phyloP scores from a whole-genome alignment of 2,888 invertebrate species.

The Agelastica alni region DNA sequence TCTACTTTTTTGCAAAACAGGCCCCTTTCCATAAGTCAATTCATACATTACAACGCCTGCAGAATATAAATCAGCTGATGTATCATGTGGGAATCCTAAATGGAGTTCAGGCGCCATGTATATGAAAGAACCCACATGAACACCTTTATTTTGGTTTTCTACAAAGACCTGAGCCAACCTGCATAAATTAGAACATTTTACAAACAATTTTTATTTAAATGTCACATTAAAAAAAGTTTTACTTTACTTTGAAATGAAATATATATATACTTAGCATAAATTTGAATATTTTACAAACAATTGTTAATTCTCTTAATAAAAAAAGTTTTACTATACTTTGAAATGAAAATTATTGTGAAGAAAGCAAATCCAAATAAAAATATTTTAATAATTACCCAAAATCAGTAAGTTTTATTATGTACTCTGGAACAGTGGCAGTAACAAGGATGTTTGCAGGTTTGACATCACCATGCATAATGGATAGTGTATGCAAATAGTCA shows the following conservation, averaged over 20 bases:
- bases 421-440: slow-evolving; percentile 5
- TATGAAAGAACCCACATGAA: slow-evolving; percentile 28
- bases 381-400: slow-evolving; percentile 31
- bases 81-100: slow-evolving; percentile 30
- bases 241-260: not conserved
- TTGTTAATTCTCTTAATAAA: no score
- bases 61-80: slow-evolving; percentile 33
- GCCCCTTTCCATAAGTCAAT: slow-evolving; percentile 27
- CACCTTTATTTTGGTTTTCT: not conserved
- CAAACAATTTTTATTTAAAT: no score
- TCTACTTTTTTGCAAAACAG: slow-evolving; percentile 1
- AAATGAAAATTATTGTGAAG: no score
- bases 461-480: slow-evolving; percentile 35
- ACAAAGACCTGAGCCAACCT: slow-evolving; percentile 31
- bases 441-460: slow-evolving; percentile 36
- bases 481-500: slow-evolving; percentile 28
- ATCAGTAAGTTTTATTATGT: slow-evolving; percentile 32
- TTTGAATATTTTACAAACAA: no score
- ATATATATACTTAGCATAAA: no score
- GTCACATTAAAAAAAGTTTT: no score
- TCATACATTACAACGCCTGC: slow-evolving; percentile 36
- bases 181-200: slow-evolving; percentile 16
- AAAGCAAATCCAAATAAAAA: not conserved
- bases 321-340: no score
- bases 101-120: slow-evolving; percentile 39